Evolutionary conservation across 2,113 vertebrate species (phyloP), one percentile per base, ranked within the genome.

Genomic region (Hepsetus odoe): DNA sequence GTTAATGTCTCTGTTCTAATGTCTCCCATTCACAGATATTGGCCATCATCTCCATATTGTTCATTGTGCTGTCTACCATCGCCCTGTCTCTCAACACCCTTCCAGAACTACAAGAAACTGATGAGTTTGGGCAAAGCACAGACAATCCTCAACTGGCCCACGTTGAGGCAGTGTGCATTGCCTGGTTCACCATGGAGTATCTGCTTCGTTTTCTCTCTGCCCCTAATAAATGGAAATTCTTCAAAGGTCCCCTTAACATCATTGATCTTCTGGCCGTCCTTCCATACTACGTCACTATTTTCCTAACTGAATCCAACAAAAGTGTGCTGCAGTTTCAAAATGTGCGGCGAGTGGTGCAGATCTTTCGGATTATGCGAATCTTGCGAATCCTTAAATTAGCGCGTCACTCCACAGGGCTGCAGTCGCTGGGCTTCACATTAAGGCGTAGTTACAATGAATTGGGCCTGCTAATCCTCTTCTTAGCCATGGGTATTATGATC

Each of bases 401-500:
- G 5, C 95, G 98, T 32, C 98, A 99, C 85, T 99, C 98, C 14
- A 99, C 98, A 0, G 98, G 98, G 30, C 94, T 99, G 14, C 98
- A 99, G 90, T 99, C 98, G 64, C 90, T 99, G 85, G 98, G 98
- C 30, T 99, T 99, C 89, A 99, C 98, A 0, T 90, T 99, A 30
- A 91, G 95, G 65, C 92, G 98, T 75, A 99, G 98, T 89, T 99
- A 99, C 91, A 99, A 99, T 32, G 98, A 99, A 87, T 92, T 99
- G 66, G 98, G 98, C 12, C 83, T 99, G 79, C 95, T 99, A 64
- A 99, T 99, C 83, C 93, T 99, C 79, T 99, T 99, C 87, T 90
- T 99, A 12, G 98, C 98, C 77, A 99, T 99, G 98, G 98, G 98
- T 49, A 99, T 99, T 89, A 99, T 99, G 98, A 99, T 99, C 78